Base-by-base conservation (phyloP, 37 sponge, comb jelly and placozoan genomes). In the Oscarella lobularis region DNA sequence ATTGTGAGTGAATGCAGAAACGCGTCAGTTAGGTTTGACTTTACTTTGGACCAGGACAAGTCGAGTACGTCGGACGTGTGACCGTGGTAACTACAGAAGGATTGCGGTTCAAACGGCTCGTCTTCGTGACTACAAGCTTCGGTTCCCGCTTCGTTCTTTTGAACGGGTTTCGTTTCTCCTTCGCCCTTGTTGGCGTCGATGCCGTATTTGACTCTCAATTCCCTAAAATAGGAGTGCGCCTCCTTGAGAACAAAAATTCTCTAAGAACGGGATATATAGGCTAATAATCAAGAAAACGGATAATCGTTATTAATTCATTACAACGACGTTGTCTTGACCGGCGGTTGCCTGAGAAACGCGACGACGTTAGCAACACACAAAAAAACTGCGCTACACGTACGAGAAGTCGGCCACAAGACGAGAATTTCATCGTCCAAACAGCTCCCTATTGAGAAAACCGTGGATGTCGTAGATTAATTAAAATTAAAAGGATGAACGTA, bases 21-120 rank as follows among this genome's bases (percentile, higher is more conserved):
- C n/a, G n/a, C n/a, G 71, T 20, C 6, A 30, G 71, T 68, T 14
- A 68, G 31, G 31, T 4, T 29, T 29, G 71, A 14, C 5, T 68
- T 37, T 38, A 91, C 92, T 79, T 89, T 93, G 20, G 95, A 94
- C 95, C 95, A 94, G 31, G 91, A 82, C 31, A 94, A 35, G 40
- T 91, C 95, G 41, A 94, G 68, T 2, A 94, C 80, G 70, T 94
- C 95, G 31, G 91, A 88, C 34, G 77, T 72, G 80, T 94, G 95
- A 3, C 95, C 95, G 72, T 39, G 41, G 55, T 90, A 94, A 14
- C 67, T 65, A 41, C 92, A 90, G 37, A 94, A 76, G 30, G 95
- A 89, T 20, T 31, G 36, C 33, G 9, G 20, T 27, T 32, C 60
- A 29, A 80, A 80, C 3, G 60, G 60, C 60, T 48, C 60, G 20